Evolutionary conservation across 2,797 vertebrate genomes (phyloP).

Genomic region (Garrulus glandarius): DNA sequence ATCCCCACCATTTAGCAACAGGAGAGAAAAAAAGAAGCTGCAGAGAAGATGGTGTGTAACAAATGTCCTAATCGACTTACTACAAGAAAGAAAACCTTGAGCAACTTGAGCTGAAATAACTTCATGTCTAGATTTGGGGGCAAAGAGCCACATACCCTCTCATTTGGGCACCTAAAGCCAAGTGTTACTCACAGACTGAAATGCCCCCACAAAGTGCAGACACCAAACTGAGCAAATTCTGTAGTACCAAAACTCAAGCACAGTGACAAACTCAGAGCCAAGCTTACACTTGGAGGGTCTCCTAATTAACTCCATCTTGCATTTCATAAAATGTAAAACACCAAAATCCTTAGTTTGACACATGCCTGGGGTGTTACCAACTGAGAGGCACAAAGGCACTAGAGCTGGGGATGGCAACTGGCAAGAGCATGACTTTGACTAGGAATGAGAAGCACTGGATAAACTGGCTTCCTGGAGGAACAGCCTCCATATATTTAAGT

Average conservation of each 20-base stretch:
- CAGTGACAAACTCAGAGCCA: not conserved
- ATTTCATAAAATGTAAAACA: not conserved
- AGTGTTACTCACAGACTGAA: rapidly evolving
- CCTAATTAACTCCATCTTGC: not conserved
- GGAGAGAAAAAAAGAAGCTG: slow-evolving; percentile 40
- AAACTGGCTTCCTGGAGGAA: not conserved
- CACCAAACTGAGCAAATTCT: not conserved
- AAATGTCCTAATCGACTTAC: not conserved
- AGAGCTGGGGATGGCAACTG: not conserved
- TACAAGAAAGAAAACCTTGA: slow-evolving; percentile 15
- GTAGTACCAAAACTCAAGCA: not conserved
- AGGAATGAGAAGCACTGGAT: not conserved
- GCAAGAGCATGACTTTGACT: not conserved
- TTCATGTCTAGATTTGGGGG: not conserved
- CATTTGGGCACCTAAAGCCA: not conserved
- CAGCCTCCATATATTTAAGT: not conserved
- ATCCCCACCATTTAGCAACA: slow-evolving; percentile 35
- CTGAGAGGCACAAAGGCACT: not conserved
- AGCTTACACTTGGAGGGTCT: not conserved
- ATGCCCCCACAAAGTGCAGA: rapidly evolving
- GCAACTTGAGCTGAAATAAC: slow-evolving; percentile 36
- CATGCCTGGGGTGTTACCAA: not conserved
- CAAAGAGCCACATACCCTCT: rapidly evolving
- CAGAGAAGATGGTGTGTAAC: not conserved
- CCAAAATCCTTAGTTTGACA: not conserved